Conservation (phyloP, 2,113 vertebrate species). For the Zeus faber region DNA sequence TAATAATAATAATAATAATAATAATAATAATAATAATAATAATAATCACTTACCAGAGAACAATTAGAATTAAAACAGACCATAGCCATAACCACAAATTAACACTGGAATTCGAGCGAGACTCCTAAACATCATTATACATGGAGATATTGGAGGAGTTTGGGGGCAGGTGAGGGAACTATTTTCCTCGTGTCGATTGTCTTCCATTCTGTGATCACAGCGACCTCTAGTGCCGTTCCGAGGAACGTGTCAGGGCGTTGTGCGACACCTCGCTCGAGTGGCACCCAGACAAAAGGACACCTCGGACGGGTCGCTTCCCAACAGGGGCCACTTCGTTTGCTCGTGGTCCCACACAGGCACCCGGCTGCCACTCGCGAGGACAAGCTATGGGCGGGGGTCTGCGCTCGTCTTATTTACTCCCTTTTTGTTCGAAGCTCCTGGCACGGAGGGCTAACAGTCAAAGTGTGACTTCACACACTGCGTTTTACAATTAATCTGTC, state of each 20-base stretch:
- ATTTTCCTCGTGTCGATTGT: conserved; percentile 67
- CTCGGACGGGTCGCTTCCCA: background rate
- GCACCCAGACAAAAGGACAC: conserved; percentile 8
- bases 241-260: conserved; percentile 30
- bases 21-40: background rate
- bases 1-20: conserved; percentile 58
- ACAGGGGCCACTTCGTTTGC: conserved; percentile 4
- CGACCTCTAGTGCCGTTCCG: conserved; percentile 43
- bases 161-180: conserved; percentile 30
- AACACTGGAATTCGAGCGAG: conserved; percentile 84
- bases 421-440: conserved; percentile 63
- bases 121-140: conserved; percentile 78
- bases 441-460: conserved; percentile 59
- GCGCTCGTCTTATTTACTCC: background rate
- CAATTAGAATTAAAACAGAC: conserved; percentile 79
- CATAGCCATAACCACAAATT: conserved; percentile 87
- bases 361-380: conserved; percentile 7
- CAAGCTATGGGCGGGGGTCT: conserved; percentile 22
- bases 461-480: conserved; percentile 32
- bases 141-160: conserved; percentile 50
- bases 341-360: conserved; percentile 3
- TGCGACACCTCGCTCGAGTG: conserved; percentile 20
- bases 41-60: conserved; percentile 61
- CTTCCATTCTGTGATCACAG: conserved; percentile 60
- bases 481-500: conserved; percentile 20